Evolutionary conservation across 2,113 vertebrate species (phyloP).

Genomic region (Dromaius novaehollandiae): DNA sequence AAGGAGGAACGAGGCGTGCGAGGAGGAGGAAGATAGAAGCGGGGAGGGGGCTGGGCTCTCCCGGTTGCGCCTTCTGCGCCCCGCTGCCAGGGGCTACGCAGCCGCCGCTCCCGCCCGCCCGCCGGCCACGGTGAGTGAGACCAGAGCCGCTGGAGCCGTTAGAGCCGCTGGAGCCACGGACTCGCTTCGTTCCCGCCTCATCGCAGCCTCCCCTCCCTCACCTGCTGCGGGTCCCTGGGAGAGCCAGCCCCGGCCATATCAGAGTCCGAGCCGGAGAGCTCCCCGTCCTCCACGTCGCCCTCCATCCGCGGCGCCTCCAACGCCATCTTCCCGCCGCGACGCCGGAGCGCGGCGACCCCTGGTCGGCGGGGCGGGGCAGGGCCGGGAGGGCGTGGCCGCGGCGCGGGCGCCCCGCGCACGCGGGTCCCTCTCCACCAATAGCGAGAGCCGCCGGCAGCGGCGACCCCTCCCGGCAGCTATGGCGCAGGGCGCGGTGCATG

Average conservation of each 20-base stretch:
- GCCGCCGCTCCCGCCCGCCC: not conserved
- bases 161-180: not conserved
- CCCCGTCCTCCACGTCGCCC: conserved; percentile 87
- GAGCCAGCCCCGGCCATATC: conserved; percentile 78
- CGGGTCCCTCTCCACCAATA: not conserved
- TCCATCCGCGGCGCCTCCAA: conserved; percentile 79
- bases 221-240: conserved; percentile 42
- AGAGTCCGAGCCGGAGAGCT: conserved; percentile 86
- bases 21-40: no score
- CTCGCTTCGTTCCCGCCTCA: not conserved
- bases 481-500: rapidly evolving
- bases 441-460: not conserved
- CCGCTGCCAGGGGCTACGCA: not conserved
- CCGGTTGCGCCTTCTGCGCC: not conserved
- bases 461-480: no score
- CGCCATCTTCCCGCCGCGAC: conserved; percentile 75
- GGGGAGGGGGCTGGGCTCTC: not conserved
- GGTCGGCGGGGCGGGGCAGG: rapidly evolving
- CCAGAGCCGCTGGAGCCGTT: no score
- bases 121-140: no score
- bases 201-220: not conserved
- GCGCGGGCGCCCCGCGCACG: not conserved
- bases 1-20: no score
- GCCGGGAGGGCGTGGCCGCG: no score
- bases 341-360: rapidly evolving